These are phyloP conservation scores for Celastrina argiolus DNA, from an alignment of 2,888 invertebrate genomes.

Conservation along the genomic window DNA sequence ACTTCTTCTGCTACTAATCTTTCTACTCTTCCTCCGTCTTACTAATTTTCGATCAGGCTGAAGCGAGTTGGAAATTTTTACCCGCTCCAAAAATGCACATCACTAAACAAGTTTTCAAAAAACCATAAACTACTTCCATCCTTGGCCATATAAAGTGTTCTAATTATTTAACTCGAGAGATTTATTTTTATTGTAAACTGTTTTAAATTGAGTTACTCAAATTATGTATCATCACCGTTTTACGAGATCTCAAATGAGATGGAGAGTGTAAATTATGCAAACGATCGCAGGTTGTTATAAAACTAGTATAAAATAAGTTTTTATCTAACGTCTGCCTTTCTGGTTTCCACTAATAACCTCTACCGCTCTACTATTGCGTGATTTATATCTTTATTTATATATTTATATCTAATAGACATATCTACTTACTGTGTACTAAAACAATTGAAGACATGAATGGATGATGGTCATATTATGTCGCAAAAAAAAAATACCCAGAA, in stretches of 20 bases:
- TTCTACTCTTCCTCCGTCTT: no score
- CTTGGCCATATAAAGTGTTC: not conserved
- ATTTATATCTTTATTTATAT: no score
- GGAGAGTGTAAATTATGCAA: not conserved
- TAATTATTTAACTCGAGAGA: not conserved
- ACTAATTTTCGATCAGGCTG: no score
- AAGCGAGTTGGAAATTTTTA: no score
- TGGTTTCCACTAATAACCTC: not conserved
- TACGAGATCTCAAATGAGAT: slow-evolving; percentile 3
- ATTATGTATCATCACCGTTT: slow-evolving; percentile 3
- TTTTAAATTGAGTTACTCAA: slow-evolving; percentile 4
- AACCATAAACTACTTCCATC: not conserved
- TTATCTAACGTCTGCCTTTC: not conserved
- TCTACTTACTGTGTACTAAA: no score
- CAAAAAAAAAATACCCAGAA: no score
- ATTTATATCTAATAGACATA: no score
- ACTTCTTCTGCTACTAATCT: no score
- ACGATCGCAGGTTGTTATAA: not conserved
- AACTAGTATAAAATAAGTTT: not conserved
- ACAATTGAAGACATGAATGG: no score
- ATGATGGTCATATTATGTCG: no score
- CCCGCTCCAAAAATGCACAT: no score
- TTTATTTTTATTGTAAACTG: not conserved
- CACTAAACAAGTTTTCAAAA: no score
- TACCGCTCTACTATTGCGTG: not conserved